Evolutionary conservation across 2,797 vertebrate genomes (phyloP), one percentile per base, ranked within the genome.

Genomic region (Platyrinchus mystaceus): DNA sequence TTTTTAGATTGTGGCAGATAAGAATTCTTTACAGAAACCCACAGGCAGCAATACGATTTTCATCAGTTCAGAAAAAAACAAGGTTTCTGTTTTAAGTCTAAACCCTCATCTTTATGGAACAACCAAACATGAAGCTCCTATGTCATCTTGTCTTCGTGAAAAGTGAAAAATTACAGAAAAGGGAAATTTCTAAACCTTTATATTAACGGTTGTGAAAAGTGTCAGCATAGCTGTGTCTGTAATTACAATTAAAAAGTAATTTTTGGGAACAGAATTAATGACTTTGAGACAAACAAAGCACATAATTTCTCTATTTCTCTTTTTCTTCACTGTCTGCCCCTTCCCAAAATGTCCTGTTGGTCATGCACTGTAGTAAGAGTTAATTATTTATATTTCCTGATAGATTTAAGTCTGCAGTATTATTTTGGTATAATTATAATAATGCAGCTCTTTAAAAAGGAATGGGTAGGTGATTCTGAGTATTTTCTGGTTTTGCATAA

Each of bases 301-400:
- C 0, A 10, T 37, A 50, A 36, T 47, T 32, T 6, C 1, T 24
- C 6, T 3, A 9, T 62, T 82, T 84, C 10, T 27, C 28, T 62
- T 52, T 66, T 41, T 37, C 12, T 77, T 39, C 2, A 5, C 16
- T 43, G 59, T 2, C 13, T 0, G 0, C 52, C 19, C 10, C 15
- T 28, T 76, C 11, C 8, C 27, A 67, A 68, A 90, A 37, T 3
- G 2, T 7, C 16, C 19, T 32, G 13, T 36, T 52, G 7, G 15
- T 64, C 15, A 36, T 27, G 17, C 7, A 10, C 3, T 46, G 15
- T 34, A 28, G 13, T 47, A 66, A 50, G 6, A 21, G 36, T 62
- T 37, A 12, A 37, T 78, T 80, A 17, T n/a, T 50, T 74, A 8
- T 11, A 34, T 37, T 82, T 83, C 18, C 37, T 64, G 19, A 14